Conservation (phyloP, 1,140 invertebrate genomes). For the Drosophila murphyi region DNA sequence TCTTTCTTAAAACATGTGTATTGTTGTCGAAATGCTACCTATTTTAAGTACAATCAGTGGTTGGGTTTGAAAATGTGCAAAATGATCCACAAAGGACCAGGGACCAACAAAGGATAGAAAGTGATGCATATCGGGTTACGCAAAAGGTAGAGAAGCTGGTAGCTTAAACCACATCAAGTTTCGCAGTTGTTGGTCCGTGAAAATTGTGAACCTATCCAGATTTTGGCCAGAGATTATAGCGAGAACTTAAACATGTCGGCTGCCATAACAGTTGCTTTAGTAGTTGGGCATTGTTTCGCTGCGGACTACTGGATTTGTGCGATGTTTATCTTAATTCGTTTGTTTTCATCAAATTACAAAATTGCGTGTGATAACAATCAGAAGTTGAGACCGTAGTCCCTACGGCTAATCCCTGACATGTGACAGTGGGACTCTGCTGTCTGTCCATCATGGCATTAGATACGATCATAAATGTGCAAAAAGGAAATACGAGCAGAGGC, state of each 20-base stretch:
- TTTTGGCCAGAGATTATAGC: slow-evolving; percentile 37
- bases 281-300: slow-evolving; percentile 39
- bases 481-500: slow-evolving; percentile 41
- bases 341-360: slow-evolving; percentile 84
- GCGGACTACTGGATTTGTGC: slow-evolving; percentile 60
- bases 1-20: neutral
- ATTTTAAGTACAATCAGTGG: slow-evolving; percentile 43
- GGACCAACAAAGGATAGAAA: neutral
- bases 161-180: slow-evolving; percentile 50
- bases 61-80: slow-evolving; percentile 40
- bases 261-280: too few relatives aligned
- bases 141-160: slow-evolving; percentile 2
- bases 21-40: neutral
- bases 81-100: slow-evolving; percentile 21
- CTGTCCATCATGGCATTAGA: slow-evolving; percentile 76
- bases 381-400: slow-evolving; percentile 39
- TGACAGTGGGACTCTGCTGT: slow-evolving; percentile 48
- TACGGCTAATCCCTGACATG: slow-evolving; percentile 66
- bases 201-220: slow-evolving; percentile 32
- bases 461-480: slow-evolving; percentile 78
- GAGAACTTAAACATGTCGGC: slow-evolving; percentile 20
- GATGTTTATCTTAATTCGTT: slow-evolving; percentile 83
- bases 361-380: slow-evolving; percentile 83
- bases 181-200: slow-evolving; percentile 49
- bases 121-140: slow-evolving; percentile 66